Conservation (phyloP, 2,888 invertebrate genomes). For the Cylindroiulus punctatus region DNA sequence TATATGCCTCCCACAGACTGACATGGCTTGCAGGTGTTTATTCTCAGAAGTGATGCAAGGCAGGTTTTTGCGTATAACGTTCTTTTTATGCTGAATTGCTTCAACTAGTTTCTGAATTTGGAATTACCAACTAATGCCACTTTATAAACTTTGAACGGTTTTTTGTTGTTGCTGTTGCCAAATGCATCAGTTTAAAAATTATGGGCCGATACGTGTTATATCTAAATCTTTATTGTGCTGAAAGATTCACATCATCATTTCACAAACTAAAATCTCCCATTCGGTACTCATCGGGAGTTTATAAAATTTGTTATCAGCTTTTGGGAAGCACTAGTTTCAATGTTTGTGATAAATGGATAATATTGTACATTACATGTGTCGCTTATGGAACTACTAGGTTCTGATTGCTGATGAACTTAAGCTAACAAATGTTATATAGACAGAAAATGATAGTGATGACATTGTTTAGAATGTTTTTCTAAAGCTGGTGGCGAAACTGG, state of each 20-base stretch:
- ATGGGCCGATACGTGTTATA: not conserved
- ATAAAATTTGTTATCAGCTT: not conserved
- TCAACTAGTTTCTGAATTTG: not conserved
- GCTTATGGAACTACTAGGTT: no score
- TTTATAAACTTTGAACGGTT: not conserved
- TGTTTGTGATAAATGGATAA: not conserved
- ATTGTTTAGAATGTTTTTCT: no score
- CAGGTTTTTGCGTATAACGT: not conserved
- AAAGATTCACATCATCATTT: no score
- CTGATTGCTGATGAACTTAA: no score
- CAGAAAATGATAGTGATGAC: not conserved
- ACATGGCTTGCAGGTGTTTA: slow-evolving; percentile 13
- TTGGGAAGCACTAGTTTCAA: not conserved
- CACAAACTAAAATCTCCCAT: no score
- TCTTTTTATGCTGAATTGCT: slow-evolving; percentile 2
- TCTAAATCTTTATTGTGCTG: not conserved
- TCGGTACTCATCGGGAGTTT: no score
- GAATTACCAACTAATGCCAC: not conserved
- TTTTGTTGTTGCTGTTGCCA: no score
- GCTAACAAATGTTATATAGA: no score
- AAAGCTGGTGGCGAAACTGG: no score
- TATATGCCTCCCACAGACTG: not conserved
- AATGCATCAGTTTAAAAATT: not conserved
- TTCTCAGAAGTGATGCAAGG: not conserved
- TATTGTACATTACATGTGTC: no score